These are phyloP conservation scores for Bombus haemorrhoidalis DNA, from an alignment of 1,140 invertebrate genomes.

Conservation along the genomic window DNA sequence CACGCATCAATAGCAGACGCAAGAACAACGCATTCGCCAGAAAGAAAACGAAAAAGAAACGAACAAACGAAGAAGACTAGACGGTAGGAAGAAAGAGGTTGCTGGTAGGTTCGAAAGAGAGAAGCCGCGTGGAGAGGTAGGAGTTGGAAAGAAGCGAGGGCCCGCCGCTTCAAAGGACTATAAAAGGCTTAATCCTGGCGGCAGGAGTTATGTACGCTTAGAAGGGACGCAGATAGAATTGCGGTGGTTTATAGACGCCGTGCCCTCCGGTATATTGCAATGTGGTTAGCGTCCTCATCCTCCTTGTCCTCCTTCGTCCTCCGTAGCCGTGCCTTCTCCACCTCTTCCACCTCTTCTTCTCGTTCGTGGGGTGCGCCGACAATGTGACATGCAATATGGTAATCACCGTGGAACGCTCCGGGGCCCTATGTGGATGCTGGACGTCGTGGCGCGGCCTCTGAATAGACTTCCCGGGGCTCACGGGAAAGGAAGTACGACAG, in stretches of 20 bases:
- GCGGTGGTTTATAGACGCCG: conserved; percentile 72
- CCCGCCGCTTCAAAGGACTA: conserved; percentile 58
- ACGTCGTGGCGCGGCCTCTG: conserved; percentile 65
- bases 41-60: background rate
- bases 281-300: conserved; percentile 64
- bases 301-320: conserved; percentile 54
- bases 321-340: conserved; percentile 29
- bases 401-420: conserved; percentile 70
- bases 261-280: conserved; percentile 71
- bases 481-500: conserved; percentile 68
- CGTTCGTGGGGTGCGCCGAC: conserved; percentile 66
- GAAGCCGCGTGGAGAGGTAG: background rate
- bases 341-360: conserved; percentile 35
- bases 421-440: conserved; percentile 65
- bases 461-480: conserved; percentile 67
- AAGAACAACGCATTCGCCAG: background rate
- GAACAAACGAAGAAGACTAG: background rate
- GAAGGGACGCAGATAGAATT: conserved; percentile 72
- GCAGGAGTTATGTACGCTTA: conserved; percentile 66
- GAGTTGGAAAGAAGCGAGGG: conserved; percentile 22
- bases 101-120: conserved; percentile 17
- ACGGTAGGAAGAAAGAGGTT: conserved; percentile 16
- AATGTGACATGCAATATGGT: conserved; percentile 73
- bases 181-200: conserved; percentile 73
- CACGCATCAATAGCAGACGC: background rate